Evolutionary conservation across 1,140 invertebrate genomes (phyloP).

Genomic region (Pseudomyrmex flavicornis): DNA sequence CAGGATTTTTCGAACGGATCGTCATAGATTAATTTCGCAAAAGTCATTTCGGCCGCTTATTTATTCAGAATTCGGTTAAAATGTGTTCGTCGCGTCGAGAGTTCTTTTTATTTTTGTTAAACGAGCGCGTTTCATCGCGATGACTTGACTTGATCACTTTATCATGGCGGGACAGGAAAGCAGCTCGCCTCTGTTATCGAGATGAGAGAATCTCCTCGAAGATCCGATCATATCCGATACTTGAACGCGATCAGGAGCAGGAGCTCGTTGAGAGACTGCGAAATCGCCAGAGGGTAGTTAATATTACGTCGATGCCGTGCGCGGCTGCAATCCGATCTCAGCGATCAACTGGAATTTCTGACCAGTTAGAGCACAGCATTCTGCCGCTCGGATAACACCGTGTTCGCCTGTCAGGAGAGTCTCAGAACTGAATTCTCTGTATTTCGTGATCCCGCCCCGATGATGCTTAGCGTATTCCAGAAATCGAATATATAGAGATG

Average conservation of each 20-base stretch:
- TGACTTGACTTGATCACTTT: background rate
- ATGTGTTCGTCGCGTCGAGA: too few relatives aligned
- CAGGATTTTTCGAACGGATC: background rate
- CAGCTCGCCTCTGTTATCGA: background rate
- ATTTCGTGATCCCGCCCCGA: constrained; percentile 22
- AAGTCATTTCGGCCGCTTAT: background rate
- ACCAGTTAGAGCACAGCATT: constrained; percentile 33
- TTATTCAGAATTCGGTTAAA: background rate
- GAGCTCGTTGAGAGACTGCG: constrained; percentile 11
- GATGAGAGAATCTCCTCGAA: constrained; percentile 24
- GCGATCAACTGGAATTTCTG: constrained; percentile 51
- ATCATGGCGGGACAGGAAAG: background rate
- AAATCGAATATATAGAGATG: background rate
- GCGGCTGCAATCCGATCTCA: constrained; percentile 42
- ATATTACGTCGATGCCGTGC: constrained; percentile 34
- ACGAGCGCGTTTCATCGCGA: too few relatives aligned
- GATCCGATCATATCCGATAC: constrained; percentile 36
- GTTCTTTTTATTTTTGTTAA: too few relatives aligned
- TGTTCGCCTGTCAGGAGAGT: constrained; percentile 7
- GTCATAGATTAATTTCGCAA: constrained; percentile 15
- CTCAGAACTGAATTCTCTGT: constrained; percentile 35
- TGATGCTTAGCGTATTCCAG: background rate
- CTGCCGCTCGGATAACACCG: constrained; percentile 33
- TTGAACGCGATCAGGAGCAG: constrained; percentile 24
- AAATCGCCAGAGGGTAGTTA: constrained; percentile 39